Conservation (phyloP, 1,140 invertebrate genomes). For the Pseudachorutes palmiensis region DNA sequence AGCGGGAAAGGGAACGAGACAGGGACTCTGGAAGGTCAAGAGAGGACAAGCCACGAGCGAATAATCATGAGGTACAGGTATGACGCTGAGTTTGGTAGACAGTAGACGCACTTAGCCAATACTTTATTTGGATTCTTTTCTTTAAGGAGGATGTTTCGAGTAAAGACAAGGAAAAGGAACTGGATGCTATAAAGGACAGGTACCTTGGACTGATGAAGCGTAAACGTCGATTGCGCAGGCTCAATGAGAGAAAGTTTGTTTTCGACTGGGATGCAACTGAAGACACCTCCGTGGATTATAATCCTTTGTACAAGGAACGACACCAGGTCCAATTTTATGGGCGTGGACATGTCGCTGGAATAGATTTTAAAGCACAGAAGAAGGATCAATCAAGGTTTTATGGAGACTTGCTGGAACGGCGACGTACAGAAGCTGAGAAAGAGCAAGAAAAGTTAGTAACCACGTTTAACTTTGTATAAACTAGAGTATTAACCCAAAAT, state of each 20-base stretch:
- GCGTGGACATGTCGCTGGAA: slow-evolving; percentile 92
- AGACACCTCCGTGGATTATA: slow-evolving; percentile 97
- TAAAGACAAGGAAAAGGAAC: slow-evolving; percentile 84
- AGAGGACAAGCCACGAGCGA: slow-evolving; percentile 40
- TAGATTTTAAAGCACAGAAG: slow-evolving; percentile 95
- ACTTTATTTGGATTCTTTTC: slow-evolving; percentile 1
- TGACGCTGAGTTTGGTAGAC: background rate
- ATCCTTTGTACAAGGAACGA: slow-evolving; percentile 75
- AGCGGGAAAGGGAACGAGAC: slow-evolving; percentile 37
- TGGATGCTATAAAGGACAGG: slow-evolving; percentile 86
- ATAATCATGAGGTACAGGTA: slow-evolving; percentile 9
- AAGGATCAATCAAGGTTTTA: slow-evolving; percentile 97
- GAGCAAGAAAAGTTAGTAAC: slow-evolving; percentile 78
- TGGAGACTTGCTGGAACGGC: slow-evolving; percentile 86
- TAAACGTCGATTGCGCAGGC: slow-evolving; percentile 76
- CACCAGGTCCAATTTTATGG: slow-evolving; percentile 85
- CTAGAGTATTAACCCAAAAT: slow-evolving; percentile 19
- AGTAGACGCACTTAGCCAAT: background rate
- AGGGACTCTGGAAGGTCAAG: slow-evolving; percentile 37
- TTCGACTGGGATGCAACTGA: slow-evolving; percentile 99
- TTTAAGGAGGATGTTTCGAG: slow-evolving; percentile 35
- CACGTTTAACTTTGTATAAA: slow-evolving; percentile 14
- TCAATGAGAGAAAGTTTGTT: slow-evolving; percentile 98
- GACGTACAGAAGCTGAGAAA: slow-evolving; percentile 93
- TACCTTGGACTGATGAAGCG: slow-evolving; percentile 93